Base-by-base conservation (phyloP, 2,113 vertebrate species). In the Cyprinus carpio region DNA sequence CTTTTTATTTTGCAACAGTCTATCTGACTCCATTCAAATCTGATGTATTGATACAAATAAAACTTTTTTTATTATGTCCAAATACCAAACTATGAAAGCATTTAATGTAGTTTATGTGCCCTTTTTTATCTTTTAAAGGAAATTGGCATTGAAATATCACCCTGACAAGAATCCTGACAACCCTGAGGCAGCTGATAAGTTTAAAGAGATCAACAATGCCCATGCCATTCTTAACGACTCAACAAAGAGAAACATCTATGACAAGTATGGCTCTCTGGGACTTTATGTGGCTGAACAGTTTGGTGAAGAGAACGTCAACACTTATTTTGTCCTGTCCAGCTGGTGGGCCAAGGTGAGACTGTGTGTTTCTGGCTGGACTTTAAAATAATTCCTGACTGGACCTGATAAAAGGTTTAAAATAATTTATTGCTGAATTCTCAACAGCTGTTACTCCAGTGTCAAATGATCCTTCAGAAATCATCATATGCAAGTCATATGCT, bases 111-210 rank as follows among this genome's bases (percentile, higher is more conserved):
- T 40, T 49, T 13, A 49, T 51, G 7, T 62, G 0, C 20, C 29
- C 15, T 37, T 69, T 23, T 69, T 69, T 8, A 7, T 49, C 56
- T 51, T 11, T 69, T 60, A 13, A 93, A 99, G 98, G 93, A 99
- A 99, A 92, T 95, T 99, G 88, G 98, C 98, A 1, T 86, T 99
- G 94, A 99, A 99, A 91, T 99, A 97, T 7, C 98, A 99, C 89
- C 98, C 98, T 4, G 98, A 99, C 93, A 99, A 99, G 95, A 99
- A 99, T 90, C 98, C 98, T 0, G 97, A 99, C 89, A 99, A 99
- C 86, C 98, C 98, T 0, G 98, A 99, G 89, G 98, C 98, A 0
- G 93, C 95, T 0, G 98, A 99, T 25, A 99, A 99, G 83, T 99
- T 99, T 89, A 99, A 99, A 93, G 98, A 99, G 95, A 99, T 99